phyloP scores from a whole-genome alignment of 2,113 vertebrate genomes.

The Heterotis niloticus region DNA sequence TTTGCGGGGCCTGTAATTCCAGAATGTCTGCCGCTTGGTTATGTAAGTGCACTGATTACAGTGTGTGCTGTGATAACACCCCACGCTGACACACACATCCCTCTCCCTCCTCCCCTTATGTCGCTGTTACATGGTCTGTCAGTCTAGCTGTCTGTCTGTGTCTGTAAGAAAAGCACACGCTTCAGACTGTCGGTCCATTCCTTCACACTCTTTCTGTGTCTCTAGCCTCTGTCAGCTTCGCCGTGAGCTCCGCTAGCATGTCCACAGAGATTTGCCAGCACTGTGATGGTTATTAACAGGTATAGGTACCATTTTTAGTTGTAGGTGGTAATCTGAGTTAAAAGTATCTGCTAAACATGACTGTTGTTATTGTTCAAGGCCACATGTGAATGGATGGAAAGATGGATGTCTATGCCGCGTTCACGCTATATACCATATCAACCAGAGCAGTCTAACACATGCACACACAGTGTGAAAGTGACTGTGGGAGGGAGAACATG shows the following conservation, averaged over 20 bases:
- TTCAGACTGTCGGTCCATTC: constrained; percentile 18
- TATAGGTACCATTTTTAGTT: too few species aligned
- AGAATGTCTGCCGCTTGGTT: constrained; percentile 41
- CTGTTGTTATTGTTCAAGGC: too few species aligned
- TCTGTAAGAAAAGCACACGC: constrained; percentile 14
- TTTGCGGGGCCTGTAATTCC: constrained; percentile 34
- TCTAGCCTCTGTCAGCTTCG: not conserved
- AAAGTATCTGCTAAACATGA: too few species aligned
- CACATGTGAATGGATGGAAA: too few species aligned
- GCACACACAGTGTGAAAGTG: too few species aligned
- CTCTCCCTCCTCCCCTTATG: constrained; percentile 24
- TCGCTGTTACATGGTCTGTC: constrained; percentile 9
- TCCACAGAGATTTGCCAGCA: too few species aligned
- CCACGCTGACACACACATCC: constrained; percentile 44
- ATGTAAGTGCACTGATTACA: constrained; percentile 48
- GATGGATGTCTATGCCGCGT: too few species aligned
- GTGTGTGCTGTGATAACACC: constrained; percentile 40
- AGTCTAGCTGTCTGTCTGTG: constrained; percentile 20
- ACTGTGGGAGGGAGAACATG: too few species aligned
- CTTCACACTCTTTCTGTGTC: constrained; percentile 31
- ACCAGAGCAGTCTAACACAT: too few species aligned
- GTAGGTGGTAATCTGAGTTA: too few species aligned
- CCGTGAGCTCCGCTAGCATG: not conserved
- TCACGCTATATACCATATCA: too few species aligned
- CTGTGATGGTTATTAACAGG: too few species aligned